Percentiles rank a stretch among this genome's conserved stretches.
Conservation (phyloP, 2,113 vertebrate genomes). For the Vidua macroura region DNA sequence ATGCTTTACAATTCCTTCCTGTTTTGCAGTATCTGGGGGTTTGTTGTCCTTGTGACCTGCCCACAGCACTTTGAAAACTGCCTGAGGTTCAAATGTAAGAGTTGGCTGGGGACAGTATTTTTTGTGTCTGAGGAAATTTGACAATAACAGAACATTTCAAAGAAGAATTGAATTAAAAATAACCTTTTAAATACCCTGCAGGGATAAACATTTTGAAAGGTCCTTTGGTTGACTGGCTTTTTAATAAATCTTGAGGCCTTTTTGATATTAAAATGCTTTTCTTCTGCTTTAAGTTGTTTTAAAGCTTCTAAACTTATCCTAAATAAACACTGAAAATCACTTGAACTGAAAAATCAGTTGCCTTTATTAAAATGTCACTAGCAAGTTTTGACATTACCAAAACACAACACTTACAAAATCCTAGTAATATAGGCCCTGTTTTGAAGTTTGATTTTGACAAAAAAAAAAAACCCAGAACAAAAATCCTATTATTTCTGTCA, state of each 20-base stretch:
- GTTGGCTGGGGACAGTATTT: not conserved
- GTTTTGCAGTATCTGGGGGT: slow-evolving; percentile 13
- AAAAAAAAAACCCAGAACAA: not conserved
- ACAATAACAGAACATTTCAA: not conserved
- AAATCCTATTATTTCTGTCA: not conserved
- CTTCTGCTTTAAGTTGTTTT: not conserved
- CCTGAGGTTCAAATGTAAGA: not conserved
- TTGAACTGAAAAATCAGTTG: not conserved
- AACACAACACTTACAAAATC: not conserved
- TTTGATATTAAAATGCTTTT: not conserved
- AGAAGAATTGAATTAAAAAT: not conserved
- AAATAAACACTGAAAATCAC: not conserved
- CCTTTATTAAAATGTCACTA: not conserved
- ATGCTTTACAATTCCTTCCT: slow-evolving; percentile 55
- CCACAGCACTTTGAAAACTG: not conserved
- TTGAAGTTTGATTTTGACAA: not conserved
- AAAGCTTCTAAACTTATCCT: not conserved
- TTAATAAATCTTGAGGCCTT: not conserved
- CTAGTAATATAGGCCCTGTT: not conserved
- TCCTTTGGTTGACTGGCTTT: not conserved
- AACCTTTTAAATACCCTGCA: not conserved
- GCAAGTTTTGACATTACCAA: not conserved
- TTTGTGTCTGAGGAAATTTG: not conserved
- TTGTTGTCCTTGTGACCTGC: slow-evolving; percentile 4
- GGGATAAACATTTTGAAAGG: not conserved